A percentile compares a stretch with the other conserved stretches of the same genome.
Evolutionary conservation across 1,140 invertebrate genomes (phyloP).

Genomic region (honey bee (Apis mellifera)): DNA sequence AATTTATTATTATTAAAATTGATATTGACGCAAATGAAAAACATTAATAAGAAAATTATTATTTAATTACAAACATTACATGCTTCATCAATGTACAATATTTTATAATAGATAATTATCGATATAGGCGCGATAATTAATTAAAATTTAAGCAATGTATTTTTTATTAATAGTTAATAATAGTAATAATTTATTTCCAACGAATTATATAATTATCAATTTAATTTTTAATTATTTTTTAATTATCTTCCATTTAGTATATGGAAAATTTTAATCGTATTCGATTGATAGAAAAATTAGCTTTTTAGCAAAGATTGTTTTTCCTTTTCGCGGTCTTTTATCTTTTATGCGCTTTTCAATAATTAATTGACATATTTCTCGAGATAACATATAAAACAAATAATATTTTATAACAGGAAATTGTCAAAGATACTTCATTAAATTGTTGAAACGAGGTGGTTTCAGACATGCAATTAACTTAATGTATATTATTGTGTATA

Average conservation of each 20-base stretch:
- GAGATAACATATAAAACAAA: too few species aligned
- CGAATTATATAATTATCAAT: not conserved
- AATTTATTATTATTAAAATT: slow-evolving; percentile 20
- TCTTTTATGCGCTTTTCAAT: too few species aligned
- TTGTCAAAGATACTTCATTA: not conserved
- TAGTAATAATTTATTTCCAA: too few species aligned
- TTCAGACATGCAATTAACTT: not conserved
- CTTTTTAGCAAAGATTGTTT: not conserved
- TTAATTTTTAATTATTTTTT: not conserved
- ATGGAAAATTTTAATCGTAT: not conserved
- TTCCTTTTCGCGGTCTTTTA: not conserved
- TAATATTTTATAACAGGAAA: not conserved
- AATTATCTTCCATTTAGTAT: not conserved
- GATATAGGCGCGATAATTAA: not conserved
- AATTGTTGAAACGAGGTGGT: not conserved
- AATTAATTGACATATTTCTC: slow-evolving; percentile 6
- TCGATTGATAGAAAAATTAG: not conserved
- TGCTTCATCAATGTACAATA: not conserved
- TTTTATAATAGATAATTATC: not conserved
- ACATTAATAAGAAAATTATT: too few species aligned
- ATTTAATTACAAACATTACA: too few species aligned
- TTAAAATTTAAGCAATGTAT: not conserved
- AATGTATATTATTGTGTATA: not conserved
- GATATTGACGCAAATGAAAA: not conserved
- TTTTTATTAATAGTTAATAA: not conserved